Base-by-base conservation (phyloP, 2,888 invertebrate species). In the Drosophila hamatofila region DNA sequence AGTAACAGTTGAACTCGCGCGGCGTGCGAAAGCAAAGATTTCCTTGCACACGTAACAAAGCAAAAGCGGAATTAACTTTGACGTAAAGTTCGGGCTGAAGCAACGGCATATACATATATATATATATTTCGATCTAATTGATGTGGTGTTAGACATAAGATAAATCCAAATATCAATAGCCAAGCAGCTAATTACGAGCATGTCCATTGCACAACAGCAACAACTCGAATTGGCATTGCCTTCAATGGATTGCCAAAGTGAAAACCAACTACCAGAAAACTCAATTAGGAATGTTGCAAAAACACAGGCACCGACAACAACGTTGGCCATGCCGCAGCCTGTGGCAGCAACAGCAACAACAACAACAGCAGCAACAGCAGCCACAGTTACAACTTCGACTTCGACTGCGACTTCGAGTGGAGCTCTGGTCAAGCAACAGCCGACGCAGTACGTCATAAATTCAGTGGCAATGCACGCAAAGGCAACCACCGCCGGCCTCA, bases 401-500 rank as follows among this genome's bases (percentile, higher is more conserved):
- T 0, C 51, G 16, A 23, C 9, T 16, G 2, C 35, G 2, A 35
- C 35, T 16, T 6, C 35, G 35, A 35, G 35, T 16, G 35, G 35
- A 16, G 35, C 39, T 12, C 3, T 39, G 39, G 39, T n/a, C 54
- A 54, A 68, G 54, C 60, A 46, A 41, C 74, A 63, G 59, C 75
- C 81, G 72, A 71, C 82, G 68, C 89, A 88, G 77, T 88, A 88
- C 88, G 84, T 88, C 84, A 87, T 88, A 81, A 88, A 87, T 84
- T 88, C 86, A 76, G 72, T 77, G 56, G 71, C 86, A 51, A 81
- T 87, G 87, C 87, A 87, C 23, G 84, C 81, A 54, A 87, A 87
- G 75, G 76, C 87, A 52, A 88, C 87, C 63, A 82, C 83, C 30
- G 89, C 87, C 54, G 82, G 84, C 39, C 59, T 79, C 81, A 77